Evolutionary conservation across 30 jellyfish, hydroid and myxozoan genomes (phyloP).

Genomic region (Aurelia aurita): DNA sequence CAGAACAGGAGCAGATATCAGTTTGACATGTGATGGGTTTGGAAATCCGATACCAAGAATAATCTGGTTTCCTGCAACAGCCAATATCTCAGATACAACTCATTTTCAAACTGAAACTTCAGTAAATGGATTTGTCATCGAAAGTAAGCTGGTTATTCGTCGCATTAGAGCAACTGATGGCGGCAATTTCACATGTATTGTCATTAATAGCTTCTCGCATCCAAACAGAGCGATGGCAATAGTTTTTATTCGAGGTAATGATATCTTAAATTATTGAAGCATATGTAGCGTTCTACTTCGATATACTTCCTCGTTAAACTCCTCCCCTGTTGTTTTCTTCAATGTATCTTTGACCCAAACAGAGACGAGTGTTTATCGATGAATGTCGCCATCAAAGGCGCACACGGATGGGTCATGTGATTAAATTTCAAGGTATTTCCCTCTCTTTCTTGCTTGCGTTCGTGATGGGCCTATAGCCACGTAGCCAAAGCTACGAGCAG

Average conservation of each 20-base stretch:
- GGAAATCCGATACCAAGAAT: conserved; percentile 68
- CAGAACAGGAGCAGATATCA: conserved; percentile 43
- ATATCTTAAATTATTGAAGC: neutral
- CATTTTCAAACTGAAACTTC: conserved; percentile 3
- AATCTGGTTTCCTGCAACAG: conserved; percentile 33
- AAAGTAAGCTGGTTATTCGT: conserved; percentile 11
- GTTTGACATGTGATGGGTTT: conserved; percentile 47
- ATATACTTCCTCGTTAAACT: too few relatives aligned
- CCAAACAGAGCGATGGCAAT: conserved; percentile 11
- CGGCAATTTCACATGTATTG: conserved; percentile 51
- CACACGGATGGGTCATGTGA: too few relatives aligned
- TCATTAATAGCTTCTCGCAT: conserved; percentile 26
- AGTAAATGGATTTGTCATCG: conserved; percentile 25
- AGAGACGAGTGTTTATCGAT: too few relatives aligned
- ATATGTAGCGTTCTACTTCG: too few relatives aligned
- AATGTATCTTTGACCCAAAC: too few relatives aligned
- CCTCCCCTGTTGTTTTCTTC: too few relatives aligned
- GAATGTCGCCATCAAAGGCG: too few relatives aligned
- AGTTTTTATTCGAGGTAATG: conserved; percentile 47
- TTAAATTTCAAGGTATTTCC: too few relatives aligned
- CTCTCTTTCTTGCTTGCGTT: too few relatives aligned
- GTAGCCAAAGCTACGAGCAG: too few relatives aligned
- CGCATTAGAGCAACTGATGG: conserved; percentile 15
- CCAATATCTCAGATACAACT: conserved; percentile 1
- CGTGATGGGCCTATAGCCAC: too few relatives aligned